These are phyloP conservation scores for Mycalesis mineus DNA, from an alignment of 2,888 invertebrate species.

Conservation along the genomic window DNA sequence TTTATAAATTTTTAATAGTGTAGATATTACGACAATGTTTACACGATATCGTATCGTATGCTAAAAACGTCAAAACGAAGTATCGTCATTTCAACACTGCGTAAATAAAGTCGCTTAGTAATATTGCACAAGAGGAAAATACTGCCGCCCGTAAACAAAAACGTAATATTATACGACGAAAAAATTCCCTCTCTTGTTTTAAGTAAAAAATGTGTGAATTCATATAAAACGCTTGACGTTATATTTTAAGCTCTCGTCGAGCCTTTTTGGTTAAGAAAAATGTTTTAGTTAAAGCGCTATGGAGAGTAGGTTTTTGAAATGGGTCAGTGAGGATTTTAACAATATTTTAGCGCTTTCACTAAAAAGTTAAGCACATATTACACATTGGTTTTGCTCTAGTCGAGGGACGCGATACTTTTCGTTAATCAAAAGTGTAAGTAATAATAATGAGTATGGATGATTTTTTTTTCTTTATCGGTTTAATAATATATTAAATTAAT, in stretches of 20 bases:
- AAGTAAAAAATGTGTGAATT: background rate
- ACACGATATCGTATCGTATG: background rate
- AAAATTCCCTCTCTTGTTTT: background rate
- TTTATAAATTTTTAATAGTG: too few relatives aligned
- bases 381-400: too few relatives aligned
- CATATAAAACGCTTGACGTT: background rate
- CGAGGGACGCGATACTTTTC: too few relatives aligned
- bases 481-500: too few relatives aligned
- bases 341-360: too few relatives aligned
- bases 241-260: background rate
- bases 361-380: too few relatives aligned
- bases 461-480: too few relatives aligned
- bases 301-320: too few relatives aligned
- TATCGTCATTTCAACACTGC: background rate
- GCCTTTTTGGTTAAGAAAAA: background rate
- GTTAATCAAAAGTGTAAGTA: too few relatives aligned
- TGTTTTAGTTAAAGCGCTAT: background rate
- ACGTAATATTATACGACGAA: background rate
- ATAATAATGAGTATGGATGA: too few relatives aligned
- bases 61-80: background rate
- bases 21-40: too few relatives aligned
- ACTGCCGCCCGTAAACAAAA: background rate
- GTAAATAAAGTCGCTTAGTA: slow-evolving; percentile 10
- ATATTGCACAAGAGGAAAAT: background rate
- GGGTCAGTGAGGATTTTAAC: too few relatives aligned